phyloP scores from a whole-genome alignment of 2,888 invertebrate species.

The Troides aeacus region DNA sequence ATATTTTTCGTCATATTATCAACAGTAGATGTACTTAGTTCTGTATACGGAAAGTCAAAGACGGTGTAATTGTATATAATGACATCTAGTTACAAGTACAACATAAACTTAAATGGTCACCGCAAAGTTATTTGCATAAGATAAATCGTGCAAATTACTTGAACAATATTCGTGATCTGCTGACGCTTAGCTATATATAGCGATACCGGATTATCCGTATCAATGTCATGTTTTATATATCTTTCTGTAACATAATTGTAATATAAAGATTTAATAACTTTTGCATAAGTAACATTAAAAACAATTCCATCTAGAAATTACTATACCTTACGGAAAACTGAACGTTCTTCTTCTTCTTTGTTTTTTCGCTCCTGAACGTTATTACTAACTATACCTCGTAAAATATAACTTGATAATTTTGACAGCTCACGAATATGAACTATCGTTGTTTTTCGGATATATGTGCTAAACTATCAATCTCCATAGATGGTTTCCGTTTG shows the following conservation, averaged over 20 bases:
- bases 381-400: too few species aligned
- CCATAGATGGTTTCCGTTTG: too few species aligned
- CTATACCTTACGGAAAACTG: too few species aligned
- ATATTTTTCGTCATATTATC: constrained; percentile 1
- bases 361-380: too few species aligned
- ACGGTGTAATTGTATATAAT: constrained; percentile 3
- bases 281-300: neutral
- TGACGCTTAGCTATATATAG: constrained; percentile 25
- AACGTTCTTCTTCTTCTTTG: too few species aligned
- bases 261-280: too few species aligned
- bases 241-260: neutral
- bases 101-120: constrained; percentile 21
- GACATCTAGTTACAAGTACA: constrained; percentile 5
- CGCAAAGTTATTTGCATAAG: constrained; percentile 39
- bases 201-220: constrained; percentile 18
- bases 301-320: too few species aligned
- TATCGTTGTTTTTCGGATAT: too few species aligned
- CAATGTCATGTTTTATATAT: neutral
- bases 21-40: constrained; percentile 3
- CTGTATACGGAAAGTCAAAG: constrained; percentile 11
- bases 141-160: constrained; percentile 39
- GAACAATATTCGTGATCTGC: constrained; percentile 31
- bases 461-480: too few species aligned
- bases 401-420: too few species aligned
- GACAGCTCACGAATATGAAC: too few species aligned